Base-by-base conservation (phyloP, 1,140 invertebrate genomes). In the Hycleus cichorii region DNA sequence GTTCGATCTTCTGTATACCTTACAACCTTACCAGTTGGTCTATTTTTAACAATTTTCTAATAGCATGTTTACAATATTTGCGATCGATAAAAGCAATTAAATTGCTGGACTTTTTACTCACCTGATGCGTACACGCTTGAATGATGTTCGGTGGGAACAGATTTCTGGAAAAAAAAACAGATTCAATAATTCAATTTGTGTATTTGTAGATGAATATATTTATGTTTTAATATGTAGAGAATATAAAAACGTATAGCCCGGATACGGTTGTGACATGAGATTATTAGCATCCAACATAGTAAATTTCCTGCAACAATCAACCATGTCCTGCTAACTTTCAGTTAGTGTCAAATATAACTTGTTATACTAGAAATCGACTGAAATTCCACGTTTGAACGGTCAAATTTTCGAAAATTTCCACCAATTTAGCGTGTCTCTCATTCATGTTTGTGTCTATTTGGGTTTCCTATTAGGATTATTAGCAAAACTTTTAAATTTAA, bases 141-240 rank as follows among this genome's bases (percentile, higher is more conserved):
- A 93, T 81, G 38, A 97, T 79, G 78, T 96, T 97, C 45, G 91
- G 87, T 9, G 93, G 93, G 70, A 96, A 94, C 67, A 96, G 81
- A 69, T 96, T 97, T 75, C 92, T 93, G 78, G 57, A 84, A 84
- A 68, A 84, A 68, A 56, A 50, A 56, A 59, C 2, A 57, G 2
- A 44, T 11, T 53, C 40, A 32, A 43, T 46, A 18, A 46, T 39
- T 40, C 49, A n/a, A 53, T 45, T 45, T 10, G 39, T 6, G 2
- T 7, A 11, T n/a, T 42, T 10, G 3, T 42, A 42, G 40, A 42
- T 4, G 10, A 39, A 39, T 39, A 7, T 10, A 7, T 39, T 7
- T 39, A 39, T 39, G 39, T 39, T 7, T 39, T 39, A 7, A 18
- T 18, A 18, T 18, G 18, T 18, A 18, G 18, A 18, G 18, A 18